A percentile compares a stretch with the other conserved stretches of the same genome.
Evolutionary conservation across 1,140 invertebrate genomes (phyloP).

Genomic region (Vanessa atalanta): DNA sequence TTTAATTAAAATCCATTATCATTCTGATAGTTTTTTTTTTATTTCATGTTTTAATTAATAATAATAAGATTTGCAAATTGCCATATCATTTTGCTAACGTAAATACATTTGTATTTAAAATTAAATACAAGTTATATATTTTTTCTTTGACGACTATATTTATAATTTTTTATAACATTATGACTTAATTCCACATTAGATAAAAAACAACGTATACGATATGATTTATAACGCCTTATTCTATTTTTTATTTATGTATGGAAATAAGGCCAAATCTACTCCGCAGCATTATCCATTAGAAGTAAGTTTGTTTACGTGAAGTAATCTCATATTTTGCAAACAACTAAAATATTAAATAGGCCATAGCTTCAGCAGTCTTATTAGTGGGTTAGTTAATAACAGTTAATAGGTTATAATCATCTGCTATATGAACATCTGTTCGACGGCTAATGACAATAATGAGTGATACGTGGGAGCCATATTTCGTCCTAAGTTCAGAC

Average conservation of each 20-base stretch:
- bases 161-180: too few relatives aligned
- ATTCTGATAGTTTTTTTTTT: too few relatives aligned
- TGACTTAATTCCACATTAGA: too few relatives aligned
- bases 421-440: constrained; percentile 49
- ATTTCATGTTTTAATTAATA: too few relatives aligned
- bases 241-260: too few relatives aligned
- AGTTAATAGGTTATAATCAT: constrained; percentile 55
- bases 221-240: too few relatives aligned
- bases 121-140: background rate
- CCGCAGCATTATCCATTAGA: background rate
- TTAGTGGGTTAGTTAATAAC: constrained; percentile 42
- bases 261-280: too few relatives aligned
- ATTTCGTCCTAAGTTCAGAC: background rate
- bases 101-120: background rate
- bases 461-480: constrained; percentile 39
- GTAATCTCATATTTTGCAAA: too few relatives aligned
- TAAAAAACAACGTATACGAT: too few relatives aligned
- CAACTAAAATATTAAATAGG: background rate
- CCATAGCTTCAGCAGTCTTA: constrained; percentile 10
- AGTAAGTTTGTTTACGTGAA: background rate
- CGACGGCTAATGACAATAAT: constrained; percentile 37
- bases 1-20: background rate
- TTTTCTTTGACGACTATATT: too few relatives aligned
- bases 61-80: too few relatives aligned
- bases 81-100: background rate